Evolutionary conservation across 2,113 vertebrate genomes (phyloP).

Genomic region (Hassar affinis): DNA sequence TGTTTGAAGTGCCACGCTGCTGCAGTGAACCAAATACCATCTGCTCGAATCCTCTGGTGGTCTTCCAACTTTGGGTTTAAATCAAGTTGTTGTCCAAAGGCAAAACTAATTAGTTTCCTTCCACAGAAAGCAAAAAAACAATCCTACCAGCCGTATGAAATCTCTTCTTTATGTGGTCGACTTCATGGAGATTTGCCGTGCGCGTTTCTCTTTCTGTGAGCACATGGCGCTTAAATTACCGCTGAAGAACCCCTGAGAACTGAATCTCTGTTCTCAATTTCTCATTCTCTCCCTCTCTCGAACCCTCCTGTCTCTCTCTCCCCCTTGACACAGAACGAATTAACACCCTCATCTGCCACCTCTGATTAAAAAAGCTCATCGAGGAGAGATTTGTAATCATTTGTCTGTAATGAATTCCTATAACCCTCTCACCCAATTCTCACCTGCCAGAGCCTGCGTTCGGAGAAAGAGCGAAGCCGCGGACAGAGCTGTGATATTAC

Average conservation of each 20-base stretch:
- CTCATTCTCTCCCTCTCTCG: constrained; percentile 31
- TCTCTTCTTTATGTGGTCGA: constrained; percentile 42
- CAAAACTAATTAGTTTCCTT: constrained; percentile 45
- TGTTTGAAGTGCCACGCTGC: constrained; percentile 28
- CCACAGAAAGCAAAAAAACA: constrained; percentile 44
- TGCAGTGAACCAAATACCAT: constrained; percentile 42
- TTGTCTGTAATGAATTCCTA: constrained; percentile 62
- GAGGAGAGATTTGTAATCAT: constrained; percentile 59
- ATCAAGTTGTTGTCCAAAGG: constrained; percentile 48
- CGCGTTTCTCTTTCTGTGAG: constrained; percentile 56
- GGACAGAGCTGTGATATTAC: constrained; percentile 37
- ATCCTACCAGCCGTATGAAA: constrained; percentile 51
- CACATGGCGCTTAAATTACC: constrained; percentile 66
- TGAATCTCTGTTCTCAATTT: constrained; percentile 52
- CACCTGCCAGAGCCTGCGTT: constrained; percentile 50
- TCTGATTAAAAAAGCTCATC: constrained; percentile 63
- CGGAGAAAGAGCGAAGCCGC: constrained; percentile 38
- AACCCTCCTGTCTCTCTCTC: constrained; percentile 43
- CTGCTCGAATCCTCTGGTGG: constrained; percentile 40
- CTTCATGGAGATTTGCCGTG: constrained; percentile 65
- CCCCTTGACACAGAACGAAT: constrained; percentile 59
- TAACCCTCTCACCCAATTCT: constrained; percentile 53
- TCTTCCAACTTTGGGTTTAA: constrained; percentile 49
- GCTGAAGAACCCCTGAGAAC: constrained; percentile 67
- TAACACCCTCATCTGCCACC: constrained; percentile 61